phyloP scores from a whole-genome alignment of 2,888 invertebrate species.

The Nomada ruficornis region DNA sequence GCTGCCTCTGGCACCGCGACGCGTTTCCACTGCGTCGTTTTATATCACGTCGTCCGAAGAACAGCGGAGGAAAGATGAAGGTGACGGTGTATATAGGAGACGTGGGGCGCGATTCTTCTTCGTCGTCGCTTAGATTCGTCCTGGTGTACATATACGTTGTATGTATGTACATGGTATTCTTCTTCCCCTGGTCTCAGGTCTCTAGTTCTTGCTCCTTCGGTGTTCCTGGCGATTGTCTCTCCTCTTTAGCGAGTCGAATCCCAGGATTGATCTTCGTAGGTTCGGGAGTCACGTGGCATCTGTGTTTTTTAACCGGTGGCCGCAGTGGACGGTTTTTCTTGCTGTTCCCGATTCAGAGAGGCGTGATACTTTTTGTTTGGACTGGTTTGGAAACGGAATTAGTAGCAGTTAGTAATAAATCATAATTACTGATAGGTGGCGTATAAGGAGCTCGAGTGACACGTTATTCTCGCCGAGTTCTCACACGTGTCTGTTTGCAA shows the following conservation, averaged over 20 bases:
- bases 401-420: too few species aligned
- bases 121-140: background rate
- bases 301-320: conserved; percentile 11
- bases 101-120: background rate
- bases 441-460: too few species aligned
- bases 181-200: background rate
- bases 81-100: background rate
- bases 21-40: conserved; percentile 63
- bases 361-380: too few species aligned
- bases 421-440: too few species aligned
- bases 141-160: too few species aligned
- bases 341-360: background rate
- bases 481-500: too few species aligned
- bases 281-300: conserved; percentile 39
- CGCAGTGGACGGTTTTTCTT: background rate
- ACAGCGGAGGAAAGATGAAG: conserved; percentile 33
- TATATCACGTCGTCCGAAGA: conserved; percentile 65
- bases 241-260: conserved; percentile 7
- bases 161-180: too few species aligned
- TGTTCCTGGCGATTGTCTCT: too few species aligned
- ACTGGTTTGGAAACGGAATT: too few species aligned
- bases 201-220: background rate
- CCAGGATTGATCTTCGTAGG: conserved; percentile 55
- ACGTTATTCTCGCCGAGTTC: too few species aligned
- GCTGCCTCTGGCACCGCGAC: conserved; percentile 60